Evolutionary conservation across 2,888 invertebrate species (phyloP).

Genomic region (Noctua janthina): DNA sequence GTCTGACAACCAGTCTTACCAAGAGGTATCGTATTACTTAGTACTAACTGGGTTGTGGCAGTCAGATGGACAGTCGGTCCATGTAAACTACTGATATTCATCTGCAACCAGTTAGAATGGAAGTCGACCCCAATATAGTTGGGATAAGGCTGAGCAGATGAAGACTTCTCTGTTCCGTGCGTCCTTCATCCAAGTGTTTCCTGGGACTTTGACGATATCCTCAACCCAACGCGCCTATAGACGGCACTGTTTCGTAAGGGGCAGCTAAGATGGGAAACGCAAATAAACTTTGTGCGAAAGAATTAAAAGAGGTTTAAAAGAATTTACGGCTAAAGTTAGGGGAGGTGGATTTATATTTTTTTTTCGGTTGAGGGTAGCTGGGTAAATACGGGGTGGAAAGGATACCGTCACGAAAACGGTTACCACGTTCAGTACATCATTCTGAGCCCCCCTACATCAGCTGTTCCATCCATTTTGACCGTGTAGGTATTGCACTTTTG

Average conservation of each 20-base stretch:
- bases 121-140: not conserved
- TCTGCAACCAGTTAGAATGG: not conserved
- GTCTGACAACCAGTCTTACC: not conserved
- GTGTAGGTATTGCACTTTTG: too few species aligned
- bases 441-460: too few species aligned
- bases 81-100: not conserved
- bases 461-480: too few species aligned
- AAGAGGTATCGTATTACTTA: not conserved
- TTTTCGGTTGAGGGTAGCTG: too few species aligned
- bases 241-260: not conserved
- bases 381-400: too few species aligned
- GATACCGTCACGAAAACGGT: too few species aligned
- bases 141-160: too few species aligned
- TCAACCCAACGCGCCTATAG: not conserved
- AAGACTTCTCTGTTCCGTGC: not conserved
- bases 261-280: not conserved
- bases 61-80: not conserved
- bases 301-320: constrained; percentile 41
- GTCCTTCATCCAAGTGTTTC: not conserved
- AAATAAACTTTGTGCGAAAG: constrained; percentile 24
- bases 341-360: constrained; percentile 6
- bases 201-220: not conserved
- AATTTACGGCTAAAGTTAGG: constrained; percentile 42
- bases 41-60: not conserved
- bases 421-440: too few species aligned